Evolutionary conservation across 2,888 invertebrate genomes (phyloP), one percentile per base, ranked within the genome.

Genomic region (Melinaea marsaeus): DNA sequence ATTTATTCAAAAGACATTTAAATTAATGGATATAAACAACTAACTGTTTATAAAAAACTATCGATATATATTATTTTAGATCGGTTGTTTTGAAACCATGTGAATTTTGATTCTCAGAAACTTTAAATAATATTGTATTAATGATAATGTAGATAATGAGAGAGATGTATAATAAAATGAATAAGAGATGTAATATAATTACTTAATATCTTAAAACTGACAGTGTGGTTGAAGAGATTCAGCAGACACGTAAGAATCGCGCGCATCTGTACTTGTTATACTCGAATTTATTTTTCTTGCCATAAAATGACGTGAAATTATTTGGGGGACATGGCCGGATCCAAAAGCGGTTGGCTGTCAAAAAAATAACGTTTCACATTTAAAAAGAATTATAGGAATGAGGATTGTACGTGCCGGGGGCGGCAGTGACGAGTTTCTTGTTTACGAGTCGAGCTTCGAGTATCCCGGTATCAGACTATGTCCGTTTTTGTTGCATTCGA

Each of bases 281-380:
- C 51, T 60, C 32, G 60, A 65, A 63, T 65, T 63, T 65, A 67
- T 67, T 63, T 63, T 65, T 56, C 57, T 60, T 65, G 63, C 65
- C 61, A 78, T 78, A 77, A 80, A 80, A 75, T 75, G 72, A 76
- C 75, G 76, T 75, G 76, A 78, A 76, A 79, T 79, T 76, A 77
- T 75, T 75, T 74, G 73, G 77, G 78, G 80, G 74, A 72, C 75
- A 69, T 58, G 65, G 70, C 70, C 68, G 71, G 68, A 71, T 73
- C 74, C 74, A 67, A 70, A 71, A 73, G 72, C 74, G 73, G 65
- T 71, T 72, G 77, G 80, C 83, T 88, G 88, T 88, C 88, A 88
- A 79, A 88, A 87, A 86, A 88, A 88, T 88, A 86, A 81, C 84
- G 77, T 78, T 79, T 79, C 81, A 79, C 82, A 81, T 88, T 87